phyloP scores from a whole-genome alignment of 2,797 vertebrate genomes.

The Antrozous pallidus region DNA sequence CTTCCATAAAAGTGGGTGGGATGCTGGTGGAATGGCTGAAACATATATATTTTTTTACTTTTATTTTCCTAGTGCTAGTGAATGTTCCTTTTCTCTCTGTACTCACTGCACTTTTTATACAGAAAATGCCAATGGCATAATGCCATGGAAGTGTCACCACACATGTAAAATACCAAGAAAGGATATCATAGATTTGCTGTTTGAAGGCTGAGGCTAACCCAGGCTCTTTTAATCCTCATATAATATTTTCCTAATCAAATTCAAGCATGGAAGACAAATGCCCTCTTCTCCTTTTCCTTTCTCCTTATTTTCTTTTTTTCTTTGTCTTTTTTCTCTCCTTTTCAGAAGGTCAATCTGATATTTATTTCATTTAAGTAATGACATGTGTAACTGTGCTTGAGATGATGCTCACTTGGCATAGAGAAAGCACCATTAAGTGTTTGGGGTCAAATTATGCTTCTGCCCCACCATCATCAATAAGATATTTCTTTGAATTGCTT shows the following conservation, averaged over 20 bases:
- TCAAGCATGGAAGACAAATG: neutral
- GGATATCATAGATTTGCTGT: neutral
- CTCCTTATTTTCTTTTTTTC: neutral
- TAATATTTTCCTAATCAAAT: neutral
- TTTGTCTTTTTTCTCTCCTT: neutral
- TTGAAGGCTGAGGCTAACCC: neutral
- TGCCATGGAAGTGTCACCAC: neutral
- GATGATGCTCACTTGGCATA: neutral
- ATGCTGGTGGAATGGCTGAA: neutral
- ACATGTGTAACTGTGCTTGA: neutral
- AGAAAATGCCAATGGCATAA: neutral
- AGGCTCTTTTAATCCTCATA: neutral
- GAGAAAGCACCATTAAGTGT: neutral
- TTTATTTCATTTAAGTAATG: neutral
- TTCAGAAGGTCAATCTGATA: neutral
- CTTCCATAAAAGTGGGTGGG: neutral
- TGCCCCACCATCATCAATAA: neutral
- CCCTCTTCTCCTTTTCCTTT: constrained; percentile 6
- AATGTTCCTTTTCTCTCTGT: neutral
- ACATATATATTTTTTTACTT: neutral
- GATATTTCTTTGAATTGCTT: neutral
- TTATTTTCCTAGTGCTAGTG: neutral
- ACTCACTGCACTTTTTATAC: neutral
- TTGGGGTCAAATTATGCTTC: neutral
- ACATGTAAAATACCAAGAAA: neutral